These are phyloP conservation scores for Astreopora myriophthalma DNA, from an alignment of 64 coral and sea anemone genomes.

Conservation along the genomic window DNA sequence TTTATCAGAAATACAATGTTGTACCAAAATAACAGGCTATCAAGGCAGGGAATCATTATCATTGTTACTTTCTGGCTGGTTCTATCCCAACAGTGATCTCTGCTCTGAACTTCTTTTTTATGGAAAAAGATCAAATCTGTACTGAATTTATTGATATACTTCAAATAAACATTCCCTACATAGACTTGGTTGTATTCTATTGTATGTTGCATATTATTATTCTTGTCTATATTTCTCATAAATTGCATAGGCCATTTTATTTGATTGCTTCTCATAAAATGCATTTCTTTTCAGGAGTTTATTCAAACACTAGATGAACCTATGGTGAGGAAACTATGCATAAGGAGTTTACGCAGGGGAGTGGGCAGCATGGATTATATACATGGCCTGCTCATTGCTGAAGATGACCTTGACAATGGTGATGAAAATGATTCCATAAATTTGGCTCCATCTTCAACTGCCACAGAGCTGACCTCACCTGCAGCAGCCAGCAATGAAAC, in stretches of 20 bases:
- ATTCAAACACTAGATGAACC: slow-evolving; percentile 28
- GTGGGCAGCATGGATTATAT: slow-evolving; percentile 59
- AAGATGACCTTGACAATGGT: slow-evolving; percentile 42
- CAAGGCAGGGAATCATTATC: not conserved
- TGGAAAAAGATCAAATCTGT: no score
- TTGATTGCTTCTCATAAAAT: not conserved
- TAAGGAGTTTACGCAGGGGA: slow-evolving; percentile 13
- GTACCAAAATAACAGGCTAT: not conserved
- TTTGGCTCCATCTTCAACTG: not conserved
- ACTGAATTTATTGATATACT: not conserved
- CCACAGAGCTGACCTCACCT: not conserved
- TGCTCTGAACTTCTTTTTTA: not conserved
- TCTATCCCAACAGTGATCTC: not conserved
- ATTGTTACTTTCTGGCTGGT: not conserved
- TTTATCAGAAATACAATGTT: not conserved
- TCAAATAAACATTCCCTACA: not conserved
- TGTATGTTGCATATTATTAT: not conserved
- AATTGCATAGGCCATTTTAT: not conserved
- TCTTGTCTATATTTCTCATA: not conserved
- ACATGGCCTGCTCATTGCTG: slow-evolving; percentile 31
- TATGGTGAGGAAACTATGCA: slow-evolving; percentile 25
- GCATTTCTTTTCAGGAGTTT: slow-evolving; percentile 45
- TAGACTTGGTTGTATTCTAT: not conserved
- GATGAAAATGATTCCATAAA: not conserved
- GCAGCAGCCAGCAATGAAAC: not conserved